Conservation (phyloP, 2,113 vertebrate species). For the Sterna hirundo region DNA sequence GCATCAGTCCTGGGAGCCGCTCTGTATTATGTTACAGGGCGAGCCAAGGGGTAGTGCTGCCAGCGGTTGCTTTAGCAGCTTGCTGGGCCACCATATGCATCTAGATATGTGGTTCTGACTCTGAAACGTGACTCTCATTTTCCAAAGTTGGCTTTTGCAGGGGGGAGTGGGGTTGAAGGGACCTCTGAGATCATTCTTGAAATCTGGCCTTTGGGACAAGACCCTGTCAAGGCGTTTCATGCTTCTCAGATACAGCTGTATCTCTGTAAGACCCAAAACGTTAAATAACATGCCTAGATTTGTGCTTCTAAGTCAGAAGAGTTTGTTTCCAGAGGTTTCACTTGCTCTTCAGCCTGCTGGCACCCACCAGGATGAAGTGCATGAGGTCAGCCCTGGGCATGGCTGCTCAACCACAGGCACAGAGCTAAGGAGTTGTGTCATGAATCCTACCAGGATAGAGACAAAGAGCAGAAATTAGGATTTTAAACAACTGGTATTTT, state of each 20-base stretch:
- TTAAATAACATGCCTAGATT: neutral
- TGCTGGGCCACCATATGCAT: neutral
- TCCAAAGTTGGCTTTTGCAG: neutral
- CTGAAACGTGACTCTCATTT: neutral
- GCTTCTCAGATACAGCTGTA: neutral
- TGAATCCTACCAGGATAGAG: neutral
- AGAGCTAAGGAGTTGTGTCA: neutral
- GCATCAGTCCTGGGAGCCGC: neutral
- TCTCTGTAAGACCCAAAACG: neutral
- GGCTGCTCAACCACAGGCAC: neutral
- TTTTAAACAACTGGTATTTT: neutral
- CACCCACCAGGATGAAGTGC: neutral
- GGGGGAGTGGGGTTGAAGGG: neutral
- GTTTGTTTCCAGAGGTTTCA: neutral
- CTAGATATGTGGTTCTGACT: neutral
- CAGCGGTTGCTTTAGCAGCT: neutral
- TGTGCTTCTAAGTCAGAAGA: neutral
- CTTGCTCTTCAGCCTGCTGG: neutral
- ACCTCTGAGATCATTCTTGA: neutral
- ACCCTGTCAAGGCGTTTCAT: neutral
- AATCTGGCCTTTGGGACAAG: neutral
- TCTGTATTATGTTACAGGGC: neutral
- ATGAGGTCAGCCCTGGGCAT: neutral
- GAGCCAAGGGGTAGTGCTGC: neutral
- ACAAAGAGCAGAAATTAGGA: neutral